These are phyloP conservation scores for Galeopterus variegatus DNA, from an alignment of 2,113 vertebrate genomes.

Conservation along the genomic window DNA sequence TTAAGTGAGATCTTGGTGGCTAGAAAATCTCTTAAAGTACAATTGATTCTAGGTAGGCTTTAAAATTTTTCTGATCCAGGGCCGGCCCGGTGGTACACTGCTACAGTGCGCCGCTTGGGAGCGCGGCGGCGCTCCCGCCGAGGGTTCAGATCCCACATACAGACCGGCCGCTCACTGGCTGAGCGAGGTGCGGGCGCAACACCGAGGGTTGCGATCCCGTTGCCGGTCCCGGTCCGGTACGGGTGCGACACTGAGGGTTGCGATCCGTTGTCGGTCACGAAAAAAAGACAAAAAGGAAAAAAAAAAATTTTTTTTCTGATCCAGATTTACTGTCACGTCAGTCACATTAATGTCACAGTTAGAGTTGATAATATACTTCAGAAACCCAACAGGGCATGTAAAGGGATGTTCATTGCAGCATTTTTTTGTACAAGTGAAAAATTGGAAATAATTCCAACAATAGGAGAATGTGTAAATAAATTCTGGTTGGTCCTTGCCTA, in stretches of 20 bases:
- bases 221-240: too few relatives aligned
- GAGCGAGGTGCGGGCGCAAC: too few relatives aligned
- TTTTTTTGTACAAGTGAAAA: background rate
- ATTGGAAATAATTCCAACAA: background rate
- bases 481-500: background rate
- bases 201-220: too few relatives aligned
- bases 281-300: too few relatives aligned
- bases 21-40: constrained; percentile 34
- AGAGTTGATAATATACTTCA: background rate
- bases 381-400: background rate
- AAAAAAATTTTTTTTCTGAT: background rate
- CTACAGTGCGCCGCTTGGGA: too few relatives aligned
- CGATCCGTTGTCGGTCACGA: too few relatives aligned
- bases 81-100: too few relatives aligned
- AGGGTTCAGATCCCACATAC: too few relatives aligned
- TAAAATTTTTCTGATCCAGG: background rate
- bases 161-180: too few relatives aligned
- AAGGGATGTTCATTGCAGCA: background rate
- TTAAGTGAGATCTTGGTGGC: background rate
- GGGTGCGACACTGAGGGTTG: too few relatives aligned
- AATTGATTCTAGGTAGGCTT: background rate
- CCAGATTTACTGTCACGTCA: background rate
- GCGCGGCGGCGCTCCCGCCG: too few relatives aligned
- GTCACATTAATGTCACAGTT: background rate
- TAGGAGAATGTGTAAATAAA: background rate